Evolutionary conservation across 2,888 invertebrate genomes (phyloP).

Genomic region (Coenonympha arcania): DNA sequence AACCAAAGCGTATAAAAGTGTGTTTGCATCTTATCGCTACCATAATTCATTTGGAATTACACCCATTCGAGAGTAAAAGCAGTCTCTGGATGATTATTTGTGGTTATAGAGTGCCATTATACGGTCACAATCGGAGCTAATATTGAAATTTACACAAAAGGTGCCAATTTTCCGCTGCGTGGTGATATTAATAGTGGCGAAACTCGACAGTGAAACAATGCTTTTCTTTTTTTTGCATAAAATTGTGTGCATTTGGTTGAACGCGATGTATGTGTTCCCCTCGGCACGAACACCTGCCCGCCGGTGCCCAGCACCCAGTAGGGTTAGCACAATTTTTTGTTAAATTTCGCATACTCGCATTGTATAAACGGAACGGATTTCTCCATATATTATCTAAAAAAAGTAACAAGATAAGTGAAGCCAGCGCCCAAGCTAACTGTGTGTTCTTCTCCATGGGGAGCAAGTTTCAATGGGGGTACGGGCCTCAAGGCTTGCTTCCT

Average conservation of each 20-base stretch:
- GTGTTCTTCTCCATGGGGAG: too few species aligned
- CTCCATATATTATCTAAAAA: too few species aligned
- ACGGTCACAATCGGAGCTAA: slow-evolving; percentile 53
- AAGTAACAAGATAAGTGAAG: too few species aligned
- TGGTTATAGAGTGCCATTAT: slow-evolving; percentile 45
- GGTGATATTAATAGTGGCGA: slow-evolving; percentile 62
- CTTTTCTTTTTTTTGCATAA: slow-evolving; percentile 44
- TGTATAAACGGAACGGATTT: too few species aligned
- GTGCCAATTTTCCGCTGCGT: slow-evolving; percentile 65
- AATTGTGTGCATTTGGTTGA: slow-evolving; percentile 47
- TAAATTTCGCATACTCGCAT: too few species aligned
- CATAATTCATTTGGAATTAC: slow-evolving; percentile 56
- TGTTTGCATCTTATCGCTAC: slow-evolving; percentile 47
- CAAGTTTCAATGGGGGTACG: too few species aligned
- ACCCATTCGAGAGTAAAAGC: slow-evolving; percentile 44
- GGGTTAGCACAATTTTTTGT: too few species aligned
- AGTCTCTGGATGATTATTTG: slow-evolving; percentile 45
- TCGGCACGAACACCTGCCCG: slow-evolving; percentile 20
- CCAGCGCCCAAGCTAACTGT: too few species aligned
- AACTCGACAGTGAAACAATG: slow-evolving; percentile 46
- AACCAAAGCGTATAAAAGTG: slow-evolving; percentile 44
- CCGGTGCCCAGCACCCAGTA: too few species aligned
- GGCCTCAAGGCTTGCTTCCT: too few species aligned
- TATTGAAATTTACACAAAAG: slow-evolving; percentile 66
- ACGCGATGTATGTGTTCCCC: slow-evolving; percentile 20